Evolutionary conservation across 2,888 invertebrate species (phyloP).

Genomic region (Nephrotoma guestfalica): DNA sequence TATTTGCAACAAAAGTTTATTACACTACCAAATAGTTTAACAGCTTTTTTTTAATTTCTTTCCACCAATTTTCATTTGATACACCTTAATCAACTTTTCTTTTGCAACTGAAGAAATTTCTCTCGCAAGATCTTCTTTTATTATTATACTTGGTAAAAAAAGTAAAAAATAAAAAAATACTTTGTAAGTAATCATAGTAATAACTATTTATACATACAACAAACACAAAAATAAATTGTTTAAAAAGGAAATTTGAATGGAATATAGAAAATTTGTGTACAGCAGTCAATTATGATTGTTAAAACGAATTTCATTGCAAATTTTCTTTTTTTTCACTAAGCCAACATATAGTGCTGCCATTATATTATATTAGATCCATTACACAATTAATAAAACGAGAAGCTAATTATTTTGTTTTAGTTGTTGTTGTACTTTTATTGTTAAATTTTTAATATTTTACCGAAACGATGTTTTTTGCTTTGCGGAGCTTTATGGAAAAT

Average conservation of each 20-base stretch:
- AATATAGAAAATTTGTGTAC: neutral
- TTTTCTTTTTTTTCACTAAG: neutral
- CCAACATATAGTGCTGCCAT: neutral
- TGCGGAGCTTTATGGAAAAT: neutral
- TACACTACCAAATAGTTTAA: neutral
- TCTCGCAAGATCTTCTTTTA: slow-evolving; percentile 3
- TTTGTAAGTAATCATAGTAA: neutral
- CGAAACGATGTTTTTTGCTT: neutral
- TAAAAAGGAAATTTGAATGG: neutral
- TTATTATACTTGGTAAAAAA: neutral
- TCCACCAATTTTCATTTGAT: neutral
- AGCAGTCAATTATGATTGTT: neutral
- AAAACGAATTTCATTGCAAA: neutral
- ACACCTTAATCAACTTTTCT: neutral
- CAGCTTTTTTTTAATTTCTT: neutral
- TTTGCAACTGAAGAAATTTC: slow-evolving; percentile 1
- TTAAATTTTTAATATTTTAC: neutral
- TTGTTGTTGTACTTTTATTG: neutral
- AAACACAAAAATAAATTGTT: neutral
- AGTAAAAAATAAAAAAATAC: neutral
- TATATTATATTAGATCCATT: neutral
- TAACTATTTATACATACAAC: neutral
- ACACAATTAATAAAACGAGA: neutral
- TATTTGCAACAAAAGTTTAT: neutral
- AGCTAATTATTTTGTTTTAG: neutral